Evolutionary conservation across 2,888 invertebrate genomes (phyloP), one percentile per base, ranked within the genome.

Genomic region (Abrostola triplasia): DNA sequence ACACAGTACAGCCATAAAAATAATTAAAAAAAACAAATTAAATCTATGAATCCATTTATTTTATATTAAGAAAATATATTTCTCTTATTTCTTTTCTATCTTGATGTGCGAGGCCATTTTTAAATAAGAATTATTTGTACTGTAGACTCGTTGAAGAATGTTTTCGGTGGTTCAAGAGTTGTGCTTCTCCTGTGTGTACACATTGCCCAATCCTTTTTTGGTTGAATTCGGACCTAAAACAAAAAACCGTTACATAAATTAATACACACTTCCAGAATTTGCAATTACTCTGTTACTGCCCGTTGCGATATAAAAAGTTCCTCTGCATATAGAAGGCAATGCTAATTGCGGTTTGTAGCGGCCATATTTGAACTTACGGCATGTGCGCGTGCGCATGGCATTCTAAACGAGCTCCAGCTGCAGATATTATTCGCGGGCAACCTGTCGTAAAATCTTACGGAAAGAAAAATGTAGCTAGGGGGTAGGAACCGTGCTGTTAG

Each of bases 171-270:
- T 84, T 70, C 63, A 80, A 36, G 76, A 64, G 67, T 70, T 76
- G 69, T 92, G 94, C 79, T 93, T 93, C 72, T 94, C 93, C 84
- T 94, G 93, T 52, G 94, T 94, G 86, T 94, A 94, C 57, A 94
- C 94, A 84, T 94, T 94, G 73, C 93, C 93, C 59, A 88, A 79
- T 64, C 92, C 92, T 82, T 93, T 93, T 70, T 88, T 92, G 44
- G 81, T 74, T 64, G 88, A 79, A 64, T 84, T 76, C 64, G 90
- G 83, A 84, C 89, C 94, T 94, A 92, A n/a, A 93, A 93, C 79
- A 84, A 88, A 79, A 76, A 77, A 80, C 38, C n/a, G 70, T 73
- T 77, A 70, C 57, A 69, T 65, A 53, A 49, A 56, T 49, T 69
- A 48, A 62, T 47, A 10, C 47, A 60, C 55, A 51, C 57, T 24